Evolutionary conservation across 2,113 vertebrate genomes (phyloP).

Genomic region (Lamprologus lemairii): DNA sequence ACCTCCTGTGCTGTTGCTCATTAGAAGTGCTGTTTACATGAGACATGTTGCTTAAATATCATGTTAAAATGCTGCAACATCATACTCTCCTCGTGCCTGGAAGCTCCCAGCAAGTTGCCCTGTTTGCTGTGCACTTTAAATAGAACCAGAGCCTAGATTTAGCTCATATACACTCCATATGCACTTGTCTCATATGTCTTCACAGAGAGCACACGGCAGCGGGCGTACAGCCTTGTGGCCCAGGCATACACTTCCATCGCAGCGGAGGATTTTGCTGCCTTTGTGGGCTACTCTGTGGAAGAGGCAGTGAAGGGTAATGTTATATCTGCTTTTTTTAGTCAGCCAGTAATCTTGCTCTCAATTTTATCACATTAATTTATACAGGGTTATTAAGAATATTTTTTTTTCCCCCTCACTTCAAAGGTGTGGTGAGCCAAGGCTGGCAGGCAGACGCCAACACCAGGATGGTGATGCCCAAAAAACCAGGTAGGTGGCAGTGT

Average conservation of each 20-base stretch:
- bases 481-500: constrained; percentile 86
- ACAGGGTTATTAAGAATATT: background rate
- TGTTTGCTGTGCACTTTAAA: background rate
- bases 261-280: constrained; percentile 90
- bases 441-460: constrained; percentile 92
- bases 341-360: background rate
- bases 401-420: background rate
- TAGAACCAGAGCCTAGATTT: background rate
- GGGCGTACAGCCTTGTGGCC: constrained; percentile 88
- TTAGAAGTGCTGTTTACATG: background rate
- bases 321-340: background rate
- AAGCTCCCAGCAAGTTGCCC: background rate
- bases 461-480: constrained; percentile 95
- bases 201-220: constrained; percentile 81
- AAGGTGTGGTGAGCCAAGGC: constrained; percentile 88
- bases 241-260: constrained; percentile 93
- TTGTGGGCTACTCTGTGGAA: constrained; percentile 92
- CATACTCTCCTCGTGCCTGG: background rate
- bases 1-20: background rate
- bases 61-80: background rate
- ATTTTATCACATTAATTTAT: background rate
- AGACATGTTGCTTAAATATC: background rate
- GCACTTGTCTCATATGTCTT: background rate
- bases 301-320: constrained; percentile 89
- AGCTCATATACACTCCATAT: background rate